A percentile compares a stretch with the other conserved stretches of the same genome.
phyloP scores from a whole-genome alignment of 2,797 vertebrate species.

The Botia kubotai region DNA sequence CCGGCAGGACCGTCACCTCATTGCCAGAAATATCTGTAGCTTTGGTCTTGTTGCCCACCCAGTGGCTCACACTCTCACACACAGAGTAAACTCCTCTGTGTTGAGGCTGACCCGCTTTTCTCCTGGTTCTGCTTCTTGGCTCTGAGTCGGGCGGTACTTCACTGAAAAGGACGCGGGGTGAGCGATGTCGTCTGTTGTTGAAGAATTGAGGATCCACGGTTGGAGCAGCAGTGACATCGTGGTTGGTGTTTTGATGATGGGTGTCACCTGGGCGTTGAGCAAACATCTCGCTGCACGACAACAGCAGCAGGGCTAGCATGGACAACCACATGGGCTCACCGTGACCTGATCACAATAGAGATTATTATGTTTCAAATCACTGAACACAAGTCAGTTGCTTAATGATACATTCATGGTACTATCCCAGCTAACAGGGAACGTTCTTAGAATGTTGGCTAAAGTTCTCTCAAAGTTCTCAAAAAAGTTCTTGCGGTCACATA shows the following conservation, averaged over 20 bases:
- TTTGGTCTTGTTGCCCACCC: constrained; percentile 95
- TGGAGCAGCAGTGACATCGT: constrained; percentile 63
- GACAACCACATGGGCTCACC: constrained; percentile 89
- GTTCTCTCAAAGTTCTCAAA: too few species aligned
- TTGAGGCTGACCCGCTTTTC: constrained; percentile 80
- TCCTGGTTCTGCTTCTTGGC: constrained; percentile 75
- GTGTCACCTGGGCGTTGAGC: constrained; percentile 79
- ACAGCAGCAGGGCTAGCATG: constrained; percentile 90
- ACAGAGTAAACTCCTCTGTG: constrained; percentile 93
- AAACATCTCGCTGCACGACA: constrained; percentile 90
- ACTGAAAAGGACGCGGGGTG: constrained; percentile 92
- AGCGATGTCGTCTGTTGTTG: constrained; percentile 84
- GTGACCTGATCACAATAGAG: constrained; percentile 41
- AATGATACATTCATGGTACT: too few species aligned
- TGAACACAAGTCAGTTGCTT: too few species aligned
- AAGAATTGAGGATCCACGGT: constrained; percentile 89
- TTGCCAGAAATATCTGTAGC: constrained; percentile 96
- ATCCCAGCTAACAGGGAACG: too few species aligned
- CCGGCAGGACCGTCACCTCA: constrained; percentile 91
- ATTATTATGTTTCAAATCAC: not conserved
- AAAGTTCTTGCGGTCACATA: too few species aligned
- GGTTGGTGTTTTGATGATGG: constrained; percentile 56
- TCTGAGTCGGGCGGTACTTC: constrained; percentile 83
- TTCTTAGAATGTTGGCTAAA: too few species aligned
- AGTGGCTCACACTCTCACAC: constrained; percentile 92